Percentiles rank a stretch among this genome's conserved stretches.
Conservation (phyloP, 1,140 invertebrate species). For the Batillaria attramentaria region DNA sequence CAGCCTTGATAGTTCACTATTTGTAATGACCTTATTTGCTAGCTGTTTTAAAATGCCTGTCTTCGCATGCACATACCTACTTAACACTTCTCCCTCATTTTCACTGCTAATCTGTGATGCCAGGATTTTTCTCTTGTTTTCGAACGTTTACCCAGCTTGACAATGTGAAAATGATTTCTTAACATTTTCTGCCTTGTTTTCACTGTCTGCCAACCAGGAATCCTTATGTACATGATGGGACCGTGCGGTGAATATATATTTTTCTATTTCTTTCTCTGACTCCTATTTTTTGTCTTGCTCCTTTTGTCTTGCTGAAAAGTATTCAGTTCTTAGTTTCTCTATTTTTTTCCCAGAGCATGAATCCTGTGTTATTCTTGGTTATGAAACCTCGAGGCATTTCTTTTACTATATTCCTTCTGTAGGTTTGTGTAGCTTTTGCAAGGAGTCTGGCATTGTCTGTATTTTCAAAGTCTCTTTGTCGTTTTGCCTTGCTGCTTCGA, state of each 20-base stretch:
- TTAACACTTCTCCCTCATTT: too few relatives aligned
- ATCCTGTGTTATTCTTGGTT: neutral
- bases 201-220: too few relatives aligned
- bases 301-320: neutral
- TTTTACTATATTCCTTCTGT: neutral
- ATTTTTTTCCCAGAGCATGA: neutral
- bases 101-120: too few relatives aligned
- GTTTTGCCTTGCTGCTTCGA: neutral
- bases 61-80: too few relatives aligned
- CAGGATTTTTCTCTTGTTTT: too few relatives aligned
- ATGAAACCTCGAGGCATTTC: neutral
- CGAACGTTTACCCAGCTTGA: too few relatives aligned
- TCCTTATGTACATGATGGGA: slow-evolving; percentile 60
- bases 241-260: slow-evolving; percentile 61
- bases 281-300: neutral
- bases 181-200: too few relatives aligned
- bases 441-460: neutral
- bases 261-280: slow-evolving; percentile 25
- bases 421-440: neutral
- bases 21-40: too few relatives aligned
- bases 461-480: neutral
- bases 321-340: neutral
- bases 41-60: too few relatives aligned
- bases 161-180: too few relatives aligned
- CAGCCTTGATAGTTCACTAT: too few relatives aligned